Percentiles rank a stretch among this genome's conserved stretches.
These are phyloP conservation scores for crab-eating macaque (Macaca fascicularis) DNA, from an alignment of 2,113 vertebrate species.

Conservation along the genomic window DNA sequence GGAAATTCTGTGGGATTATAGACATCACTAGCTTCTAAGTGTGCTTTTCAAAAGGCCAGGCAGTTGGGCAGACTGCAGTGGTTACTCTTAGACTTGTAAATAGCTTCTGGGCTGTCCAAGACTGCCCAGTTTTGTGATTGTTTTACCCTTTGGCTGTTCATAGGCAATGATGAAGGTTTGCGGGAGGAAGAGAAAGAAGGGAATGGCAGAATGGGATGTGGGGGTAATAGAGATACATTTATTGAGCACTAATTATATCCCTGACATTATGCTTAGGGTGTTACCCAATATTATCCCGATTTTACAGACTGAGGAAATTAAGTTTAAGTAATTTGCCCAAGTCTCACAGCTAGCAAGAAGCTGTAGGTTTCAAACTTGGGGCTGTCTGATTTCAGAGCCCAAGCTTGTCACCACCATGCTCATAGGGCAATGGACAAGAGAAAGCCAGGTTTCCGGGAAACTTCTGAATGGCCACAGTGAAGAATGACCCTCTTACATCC, in stretches of 20 bases:
- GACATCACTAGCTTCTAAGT: neutral
- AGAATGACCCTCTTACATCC: neutral
- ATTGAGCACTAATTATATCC: neutral
- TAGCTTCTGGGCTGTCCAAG: neutral
- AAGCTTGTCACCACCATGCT: neutral
- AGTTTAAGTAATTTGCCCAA: constrained; percentile 48
- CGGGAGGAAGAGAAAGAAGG: neutral
- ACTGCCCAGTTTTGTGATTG: neutral
- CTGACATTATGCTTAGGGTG: neutral
- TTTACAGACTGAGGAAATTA: constrained; percentile 58
- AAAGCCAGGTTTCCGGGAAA: neutral
- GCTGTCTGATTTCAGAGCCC: neutral
- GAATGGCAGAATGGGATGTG: neutral
- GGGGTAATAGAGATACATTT: neutral
- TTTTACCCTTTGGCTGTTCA: neutral
- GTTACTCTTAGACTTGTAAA: neutral
- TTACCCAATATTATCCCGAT: constrained; percentile 49
- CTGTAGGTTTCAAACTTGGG: neutral
- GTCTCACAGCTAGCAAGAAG: neutral
- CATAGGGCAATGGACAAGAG: no score
- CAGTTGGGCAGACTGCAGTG: neutral
- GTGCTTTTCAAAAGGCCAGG: neutral
- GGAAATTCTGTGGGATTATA: neutral
- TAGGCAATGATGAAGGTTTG: neutral
- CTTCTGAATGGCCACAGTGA: neutral